Conservation (phyloP, 92 coral and sea anemone genomes). For the Porites cylindrica region DNA sequence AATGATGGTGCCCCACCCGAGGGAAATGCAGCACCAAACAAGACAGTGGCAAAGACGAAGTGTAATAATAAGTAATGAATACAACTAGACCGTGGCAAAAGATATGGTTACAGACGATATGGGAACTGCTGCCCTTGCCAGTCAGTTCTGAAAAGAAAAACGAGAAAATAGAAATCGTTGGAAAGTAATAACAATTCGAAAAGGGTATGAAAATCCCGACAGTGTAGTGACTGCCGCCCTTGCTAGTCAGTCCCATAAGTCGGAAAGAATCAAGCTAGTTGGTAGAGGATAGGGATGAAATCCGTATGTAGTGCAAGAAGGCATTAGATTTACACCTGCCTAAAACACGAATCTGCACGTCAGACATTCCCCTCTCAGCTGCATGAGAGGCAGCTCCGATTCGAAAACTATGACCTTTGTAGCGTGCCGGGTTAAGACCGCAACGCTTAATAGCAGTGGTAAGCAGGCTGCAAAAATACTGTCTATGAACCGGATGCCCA, state of each 20-base stretch:
- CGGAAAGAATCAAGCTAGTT: no score
- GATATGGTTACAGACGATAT: background rate
- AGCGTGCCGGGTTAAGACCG: slow-evolving; percentile 58
- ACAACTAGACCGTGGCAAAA: slow-evolving; percentile 2
- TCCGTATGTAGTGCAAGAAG: slow-evolving; percentile 44
- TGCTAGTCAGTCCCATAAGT: background rate
- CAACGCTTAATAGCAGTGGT: slow-evolving; percentile 47
- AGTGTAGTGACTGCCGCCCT: slow-evolving; percentile 62
- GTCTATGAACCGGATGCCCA: slow-evolving; percentile 54
- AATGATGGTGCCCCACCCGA: slow-evolving; percentile 66
- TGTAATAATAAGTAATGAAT: background rate
- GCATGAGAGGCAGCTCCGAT: slow-evolving; percentile 80
- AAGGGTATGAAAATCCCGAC: slow-evolving; percentile 22
- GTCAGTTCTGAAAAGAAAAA: slow-evolving; percentile 19
- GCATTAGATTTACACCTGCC: slow-evolving; percentile 77
- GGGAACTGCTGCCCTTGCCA: slow-evolving; percentile 62
- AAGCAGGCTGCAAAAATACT: slow-evolving; percentile 43
- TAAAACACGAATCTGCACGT: slow-evolving; percentile 64
- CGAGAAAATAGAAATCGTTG: no score
- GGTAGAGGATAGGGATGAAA: slow-evolving; percentile 51
- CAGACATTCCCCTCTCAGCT: slow-evolving; percentile 65
- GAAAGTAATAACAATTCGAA: slow-evolving; percentile 21
- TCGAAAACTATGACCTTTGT: slow-evolving; percentile 69
- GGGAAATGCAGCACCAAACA: slow-evolving; percentile 43
- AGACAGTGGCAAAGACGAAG: background rate